Base-by-base conservation (phyloP, 2,888 invertebrate genomes). In the Dastarcus helophoroides region DNA sequence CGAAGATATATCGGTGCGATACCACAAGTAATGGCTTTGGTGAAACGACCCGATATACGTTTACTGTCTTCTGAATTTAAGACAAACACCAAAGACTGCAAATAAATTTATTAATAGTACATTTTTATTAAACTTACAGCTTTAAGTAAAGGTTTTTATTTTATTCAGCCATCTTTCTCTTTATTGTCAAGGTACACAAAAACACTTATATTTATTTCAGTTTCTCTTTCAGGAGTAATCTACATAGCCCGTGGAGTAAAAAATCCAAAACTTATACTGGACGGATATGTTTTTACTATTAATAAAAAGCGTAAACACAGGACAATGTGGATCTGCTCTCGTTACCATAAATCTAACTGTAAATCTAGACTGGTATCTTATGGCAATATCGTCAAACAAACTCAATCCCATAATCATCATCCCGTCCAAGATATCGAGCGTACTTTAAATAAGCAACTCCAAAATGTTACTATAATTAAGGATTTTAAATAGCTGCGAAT, bases 241-340 rank as follows among this genome's bases (percentile, higher is more conserved):
- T 30, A 44, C 26, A 47, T 48, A 33, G 40, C 38, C 25, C 38
- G 44, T n/a, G 50, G 47, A 9, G 40, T 39, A 26, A 46, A 43
- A 26, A 45, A 49, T 21, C 51, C 51, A 2, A 51, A 47, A 38
- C 39, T 53, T 11, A 43, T 51, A 16, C 35, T 47, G n/a, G 38
- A 47, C 23, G 40, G 44, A 17, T 45, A 46, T 22, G 39, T 36
- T 8, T 51, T 39, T 30, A 42, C 41, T 10, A 43, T 48, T 10
- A 42, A 49, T 32, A 46, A 40, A 17, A 45, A 43, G 26, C 37
- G 39, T 31, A 22, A 33, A 11, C 42, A 41, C 21, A 44, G 46
- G 19, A 50, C 48, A 1, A 48, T 50, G 27, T 54, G 54, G 53
- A 45, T 47, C 30, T 54, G 54, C 26, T 36, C 43, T 2, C 37